Evolutionary conservation across 2,888 invertebrate species (phyloP), one percentile per base, ranked within the genome.

Genomic region (Rhimphoctona megacephalus): DNA sequence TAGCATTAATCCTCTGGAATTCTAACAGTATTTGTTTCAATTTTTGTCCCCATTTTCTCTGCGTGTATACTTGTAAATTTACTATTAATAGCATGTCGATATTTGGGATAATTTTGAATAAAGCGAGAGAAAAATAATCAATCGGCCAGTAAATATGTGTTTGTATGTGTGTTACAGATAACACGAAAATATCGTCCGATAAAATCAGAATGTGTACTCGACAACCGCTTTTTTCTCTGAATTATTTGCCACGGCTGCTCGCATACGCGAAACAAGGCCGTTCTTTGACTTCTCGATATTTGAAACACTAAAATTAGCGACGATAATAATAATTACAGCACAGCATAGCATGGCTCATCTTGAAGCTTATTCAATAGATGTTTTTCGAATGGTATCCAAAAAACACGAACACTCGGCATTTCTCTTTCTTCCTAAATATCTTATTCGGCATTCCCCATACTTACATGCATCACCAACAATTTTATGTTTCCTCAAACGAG

Each of bases 321-420:
- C 73, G 86, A 83, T 81, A 81, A 83, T n/a, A 33, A 64, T 72
- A 83, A 86, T 83, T 69, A 77, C 72, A 67, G 70, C 61, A 66
- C 61, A 69, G 52, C 57, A 49, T 83, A 77, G 66, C 36, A 49
- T 70, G 17, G 36, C 54, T 43, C 19, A 43, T 57, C 46, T 25
- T 11, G 11, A 67, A 70, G 22, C 52, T 86, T 83, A 86, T 86
- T 81, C 69, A 64, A 81, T 17, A 46, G 19, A 74, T 74, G 22
- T 57, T 57, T 57, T 9, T 74, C 52, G 66, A 78, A 74, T 74
- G 77, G 54, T 80, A 22, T 43, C 11, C 14, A 17, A 66, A 76
- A 61, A 46, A 30, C 69, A 36, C 8, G 49, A 33, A 22, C 9
- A 36, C 30, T 25, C 61, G 46, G 49, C 72, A 46, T 52, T 30